phyloP scores from a whole-genome alignment of 2,888 invertebrate species.

The Heliconius aoede region DNA sequence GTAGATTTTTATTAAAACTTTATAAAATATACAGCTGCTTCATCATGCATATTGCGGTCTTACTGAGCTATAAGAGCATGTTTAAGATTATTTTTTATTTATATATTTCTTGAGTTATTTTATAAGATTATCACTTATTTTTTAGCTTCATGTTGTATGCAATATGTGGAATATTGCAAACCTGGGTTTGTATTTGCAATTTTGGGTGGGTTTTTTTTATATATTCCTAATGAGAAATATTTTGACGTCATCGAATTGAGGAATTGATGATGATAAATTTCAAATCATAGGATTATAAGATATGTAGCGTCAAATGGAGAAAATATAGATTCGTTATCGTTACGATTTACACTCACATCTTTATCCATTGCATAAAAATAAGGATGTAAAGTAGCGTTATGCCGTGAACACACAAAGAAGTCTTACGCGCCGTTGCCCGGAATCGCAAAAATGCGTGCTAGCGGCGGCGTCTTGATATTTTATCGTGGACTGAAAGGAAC shows the following conservation, averaged over 20 bases:
- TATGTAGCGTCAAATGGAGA: background rate
- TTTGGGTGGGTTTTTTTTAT: no score
- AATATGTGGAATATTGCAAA: no score
- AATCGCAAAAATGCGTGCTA: conserved; percentile 71
- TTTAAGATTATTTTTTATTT: conserved; percentile 25
- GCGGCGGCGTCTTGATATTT: conserved; percentile 73
- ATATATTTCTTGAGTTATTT: background rate
- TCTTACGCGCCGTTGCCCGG: conserved; percentile 72
- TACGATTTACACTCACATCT: background rate
- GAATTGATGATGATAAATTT: background rate
- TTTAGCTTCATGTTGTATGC: no score
- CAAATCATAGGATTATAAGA: background rate
- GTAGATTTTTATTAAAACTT: conserved; percentile 76
- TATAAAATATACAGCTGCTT: conserved; percentile 49
- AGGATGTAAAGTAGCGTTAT: conserved; percentile 49
- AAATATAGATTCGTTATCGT: background rate
- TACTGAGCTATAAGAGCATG: conserved; percentile 14
- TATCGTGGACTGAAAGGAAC: conserved; percentile 71
- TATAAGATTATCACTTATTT: background rate
- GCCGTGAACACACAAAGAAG: conserved; percentile 66
- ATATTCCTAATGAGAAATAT: no score
- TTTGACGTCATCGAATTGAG: background rate
- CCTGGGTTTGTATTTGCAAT: no score
- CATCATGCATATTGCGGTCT: conserved; percentile 37
- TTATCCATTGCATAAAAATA: conserved; percentile 24